Evolutionary conservation across 2,797 vertebrate species (phyloP).

Genomic region (Okamejei kenojei): DNA sequence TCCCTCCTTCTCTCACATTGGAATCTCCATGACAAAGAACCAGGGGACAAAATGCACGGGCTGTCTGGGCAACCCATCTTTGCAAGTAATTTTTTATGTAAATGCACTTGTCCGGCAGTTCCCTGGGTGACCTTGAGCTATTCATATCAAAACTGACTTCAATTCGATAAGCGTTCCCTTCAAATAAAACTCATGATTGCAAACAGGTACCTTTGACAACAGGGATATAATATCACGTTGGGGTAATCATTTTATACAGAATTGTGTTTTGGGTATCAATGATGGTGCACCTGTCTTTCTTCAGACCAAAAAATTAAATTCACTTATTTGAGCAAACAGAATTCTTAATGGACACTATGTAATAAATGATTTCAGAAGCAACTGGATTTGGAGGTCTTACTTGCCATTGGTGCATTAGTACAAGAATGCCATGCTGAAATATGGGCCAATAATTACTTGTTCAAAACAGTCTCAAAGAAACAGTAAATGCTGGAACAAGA

Average conservation of each 20-base stretch:
- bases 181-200: conserved; percentile 58
- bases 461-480: not conserved
- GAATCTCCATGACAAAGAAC: conserved; percentile 84
- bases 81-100: conserved; percentile 72
- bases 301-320: conserved; percentile 8
- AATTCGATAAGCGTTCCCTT: conserved; percentile 65
- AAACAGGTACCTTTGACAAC: conserved; percentile 54
- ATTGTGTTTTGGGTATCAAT: conserved; percentile 3
- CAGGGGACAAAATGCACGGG: conserved; percentile 70
- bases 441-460: not conserved
- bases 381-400: not conserved
- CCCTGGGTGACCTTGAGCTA: conserved; percentile 82
- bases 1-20: conserved; percentile 58
- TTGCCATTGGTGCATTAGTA: not conserved
- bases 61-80: conserved; percentile 62
- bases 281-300: not conserved
- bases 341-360: not conserved
- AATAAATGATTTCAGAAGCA: conserved; percentile 6
- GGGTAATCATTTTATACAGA: conserved; percentile 19
- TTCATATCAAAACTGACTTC: conserved; percentile 75
- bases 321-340: not conserved
- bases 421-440: not conserved
- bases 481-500: not conserved
- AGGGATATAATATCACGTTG: not conserved
- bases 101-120: conserved; percentile 65